These are phyloP conservation scores for Belonocnema kinseyi DNA, from an alignment of 1,140 invertebrate genomes.

Conservation along the genomic window DNA sequence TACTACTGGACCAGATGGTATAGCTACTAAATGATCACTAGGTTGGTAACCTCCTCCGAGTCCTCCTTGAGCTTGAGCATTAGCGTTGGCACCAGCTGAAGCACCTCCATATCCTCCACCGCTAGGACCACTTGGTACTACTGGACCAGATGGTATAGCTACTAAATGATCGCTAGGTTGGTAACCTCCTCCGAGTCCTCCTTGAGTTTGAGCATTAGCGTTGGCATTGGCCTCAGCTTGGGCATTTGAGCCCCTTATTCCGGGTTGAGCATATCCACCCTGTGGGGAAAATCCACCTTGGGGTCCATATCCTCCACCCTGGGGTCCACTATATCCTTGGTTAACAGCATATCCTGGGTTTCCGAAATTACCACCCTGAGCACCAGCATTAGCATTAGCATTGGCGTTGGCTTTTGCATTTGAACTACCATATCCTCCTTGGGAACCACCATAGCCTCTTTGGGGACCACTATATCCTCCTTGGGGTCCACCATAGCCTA, in stretches of 20 bases:
- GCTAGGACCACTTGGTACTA: neutral
- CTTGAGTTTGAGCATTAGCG: constrained; percentile 30
- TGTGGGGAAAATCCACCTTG: constrained; percentile 28
- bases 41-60: too few relatives aligned
- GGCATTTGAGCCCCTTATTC: neutral
- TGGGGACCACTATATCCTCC: constrained; percentile 29
- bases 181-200: neutral
- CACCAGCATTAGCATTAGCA: constrained; percentile 37
- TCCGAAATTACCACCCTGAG: neutral
- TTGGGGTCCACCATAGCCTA: neutral
- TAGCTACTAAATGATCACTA: too few relatives aligned
- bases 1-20: neutral
- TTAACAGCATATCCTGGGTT: neutral
- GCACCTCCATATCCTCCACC: neutral
- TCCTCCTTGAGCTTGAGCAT: too few relatives aligned
- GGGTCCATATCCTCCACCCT: constrained; percentile 4
- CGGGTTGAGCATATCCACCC: neutral
- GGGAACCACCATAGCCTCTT: constrained; percentile 3
- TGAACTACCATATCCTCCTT: neutral
- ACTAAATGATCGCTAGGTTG: neutral
- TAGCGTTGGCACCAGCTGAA: too few relatives aligned
- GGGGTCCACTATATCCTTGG: neutral
- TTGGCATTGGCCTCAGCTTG: constrained; percentile 35
- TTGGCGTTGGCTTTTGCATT: constrained; percentile 17
- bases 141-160: neutral